Evolutionary conservation across 2,888 invertebrate species (phyloP).

Genomic region (Microplitis manilae): DNA sequence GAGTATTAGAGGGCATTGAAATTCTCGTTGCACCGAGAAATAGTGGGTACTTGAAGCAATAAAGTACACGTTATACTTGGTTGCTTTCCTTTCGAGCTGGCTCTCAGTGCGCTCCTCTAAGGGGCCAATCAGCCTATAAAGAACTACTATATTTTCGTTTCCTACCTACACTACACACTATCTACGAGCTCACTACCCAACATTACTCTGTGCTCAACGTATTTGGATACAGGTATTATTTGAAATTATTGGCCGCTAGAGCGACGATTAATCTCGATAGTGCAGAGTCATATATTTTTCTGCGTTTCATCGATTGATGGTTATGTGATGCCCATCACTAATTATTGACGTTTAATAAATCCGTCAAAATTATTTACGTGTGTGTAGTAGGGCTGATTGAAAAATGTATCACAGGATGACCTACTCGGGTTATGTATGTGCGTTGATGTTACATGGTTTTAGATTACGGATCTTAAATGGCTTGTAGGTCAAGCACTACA

Average conservation of each 20-base stretch:
- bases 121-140: constrained; percentile 38
- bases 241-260: constrained; percentile 14
- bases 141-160: constrained; percentile 26
- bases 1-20: constrained; percentile 49
- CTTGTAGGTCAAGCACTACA: neutral
- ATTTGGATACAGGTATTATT: constrained; percentile 20
- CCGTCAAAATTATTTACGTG: neutral
- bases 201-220: neutral
- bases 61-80: constrained; percentile 48
- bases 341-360: neutral
- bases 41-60: constrained; percentile 47
- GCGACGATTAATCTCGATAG: constrained; percentile 13
- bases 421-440: neutral
- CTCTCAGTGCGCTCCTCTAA: neutral
- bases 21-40: constrained; percentile 49
- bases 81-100: constrained; percentile 33
- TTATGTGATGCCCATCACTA: neutral
- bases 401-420: neutral
- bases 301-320: neutral
- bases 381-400: neutral
- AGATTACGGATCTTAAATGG: neutral
- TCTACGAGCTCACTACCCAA: neutral
- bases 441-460: neutral
- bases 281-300: neutral
- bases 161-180: neutral